Conservation (phyloP, 2,888 invertebrate genomes). For the Drosophila fungiperda region DNA sequence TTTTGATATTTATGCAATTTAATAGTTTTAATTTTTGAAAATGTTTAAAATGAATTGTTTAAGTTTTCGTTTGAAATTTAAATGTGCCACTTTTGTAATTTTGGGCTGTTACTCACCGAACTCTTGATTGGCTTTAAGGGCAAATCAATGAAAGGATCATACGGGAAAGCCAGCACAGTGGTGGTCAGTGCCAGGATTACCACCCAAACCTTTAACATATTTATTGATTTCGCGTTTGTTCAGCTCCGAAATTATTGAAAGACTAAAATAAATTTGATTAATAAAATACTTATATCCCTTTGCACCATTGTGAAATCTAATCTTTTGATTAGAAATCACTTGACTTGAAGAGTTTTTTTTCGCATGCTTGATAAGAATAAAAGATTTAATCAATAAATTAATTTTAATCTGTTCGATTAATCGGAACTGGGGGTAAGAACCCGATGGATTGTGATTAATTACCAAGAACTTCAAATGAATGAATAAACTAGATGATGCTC, state of each 20-base stretch:
- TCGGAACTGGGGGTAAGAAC: not conserved
- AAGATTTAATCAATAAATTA: conserved; percentile 26
- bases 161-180: conserved; percentile 27
- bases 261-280: conserved; percentile 37
- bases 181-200: conserved; percentile 34
- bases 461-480: not conserved
- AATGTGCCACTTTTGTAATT: not conserved
- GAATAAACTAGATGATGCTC: not conserved
- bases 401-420: conserved; percentile 22
- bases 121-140: conserved; percentile 68
- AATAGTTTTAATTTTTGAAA: not conserved
- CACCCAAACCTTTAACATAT: conserved; percentile 39
- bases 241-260: not conserved
- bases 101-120: conserved; percentile 51
- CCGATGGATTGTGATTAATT: not conserved
- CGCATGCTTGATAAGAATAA: conserved; percentile 28
- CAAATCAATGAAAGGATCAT: conserved; percentile 68
- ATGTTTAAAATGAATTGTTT: too few relatives aligned
- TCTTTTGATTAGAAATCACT: conserved; percentile 42
- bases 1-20: not conserved
- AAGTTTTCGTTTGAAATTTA: not conserved
- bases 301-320: conserved; percentile 44
- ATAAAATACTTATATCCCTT: not conserved
- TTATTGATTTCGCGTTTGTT: conserved; percentile 17
- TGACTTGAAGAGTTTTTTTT: conserved; percentile 10